Evolutionary conservation across 2,113 vertebrate species (phyloP).

Genomic region (Thryonomys swinderianus): DNA sequence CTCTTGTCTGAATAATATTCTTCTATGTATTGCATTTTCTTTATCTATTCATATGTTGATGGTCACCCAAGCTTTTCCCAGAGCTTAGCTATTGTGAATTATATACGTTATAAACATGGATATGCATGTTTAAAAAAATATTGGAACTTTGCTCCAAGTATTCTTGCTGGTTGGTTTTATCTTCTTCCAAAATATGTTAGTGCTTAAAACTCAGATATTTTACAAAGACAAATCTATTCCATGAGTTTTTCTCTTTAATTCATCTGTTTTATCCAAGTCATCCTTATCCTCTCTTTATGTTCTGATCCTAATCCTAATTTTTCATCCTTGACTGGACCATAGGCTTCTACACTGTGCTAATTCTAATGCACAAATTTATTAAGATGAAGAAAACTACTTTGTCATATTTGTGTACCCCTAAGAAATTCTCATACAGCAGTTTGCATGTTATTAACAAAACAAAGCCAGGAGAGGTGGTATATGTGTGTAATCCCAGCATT

Average conservation of each 20-base stretch:
- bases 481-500: background rate
- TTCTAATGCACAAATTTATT: background rate
- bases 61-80: background rate
- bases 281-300: background rate
- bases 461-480: background rate
- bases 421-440: background rate
- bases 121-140: background rate
- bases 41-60: no score
- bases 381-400: background rate
- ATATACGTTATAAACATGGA: background rate
- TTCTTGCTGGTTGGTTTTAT: background rate
- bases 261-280: background rate
- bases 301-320: background rate
- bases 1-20: no score
- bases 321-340: no score
- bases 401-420: background rate
- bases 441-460: background rate
- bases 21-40: no score
- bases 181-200: background rate
- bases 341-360: no score
- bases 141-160: background rate
- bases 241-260: background rate
- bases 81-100: background rate
- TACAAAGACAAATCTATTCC: background rate
- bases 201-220: background rate